Evolutionary conservation across 2,113 vertebrate genomes (phyloP).

Genomic region (Leptodactylus fuscus): DNA sequence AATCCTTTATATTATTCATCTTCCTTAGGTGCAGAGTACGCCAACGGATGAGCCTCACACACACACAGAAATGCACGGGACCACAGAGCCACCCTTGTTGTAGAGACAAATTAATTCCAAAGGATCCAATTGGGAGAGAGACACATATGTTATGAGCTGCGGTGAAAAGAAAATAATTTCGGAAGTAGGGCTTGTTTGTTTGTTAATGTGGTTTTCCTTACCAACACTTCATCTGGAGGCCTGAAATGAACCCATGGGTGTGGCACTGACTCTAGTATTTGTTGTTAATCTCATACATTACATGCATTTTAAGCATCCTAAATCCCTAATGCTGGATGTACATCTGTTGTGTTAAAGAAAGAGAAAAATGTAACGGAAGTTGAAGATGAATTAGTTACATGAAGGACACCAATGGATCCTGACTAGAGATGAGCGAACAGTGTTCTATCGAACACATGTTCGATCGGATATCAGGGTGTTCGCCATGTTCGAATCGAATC

Average conservation of each 20-base stretch:
- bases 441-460: no score
- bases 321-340: no score
- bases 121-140: slow-evolving; percentile 26
- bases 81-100: slow-evolving; percentile 29
- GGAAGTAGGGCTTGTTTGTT: slow-evolving; percentile 35
- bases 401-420: no score
- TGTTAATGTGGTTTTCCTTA: slow-evolving; percentile 43
- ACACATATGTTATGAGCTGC: slow-evolving; percentile 31
- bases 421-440: no score
- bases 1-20: neutral
- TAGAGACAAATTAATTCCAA: slow-evolving; percentile 30
- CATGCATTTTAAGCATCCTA: neutral
- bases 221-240: slow-evolving; percentile 43
- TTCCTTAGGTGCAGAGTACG: neutral
- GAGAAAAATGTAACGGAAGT: no score
- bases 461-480: no score
- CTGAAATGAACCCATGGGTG: slow-evolving; percentile 40
- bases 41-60: slow-evolving; percentile 28
- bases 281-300: neutral
- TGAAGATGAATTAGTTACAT: no score
- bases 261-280: neutral
- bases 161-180: slow-evolving; percentile 41
- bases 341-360: no score
- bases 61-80: neutral
- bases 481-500: no score